Percentiles rank a stretch among this genome's conserved stretches.
phyloP scores from a whole-genome alignment of 2,888 invertebrate species.

The Allacma fusca region DNA sequence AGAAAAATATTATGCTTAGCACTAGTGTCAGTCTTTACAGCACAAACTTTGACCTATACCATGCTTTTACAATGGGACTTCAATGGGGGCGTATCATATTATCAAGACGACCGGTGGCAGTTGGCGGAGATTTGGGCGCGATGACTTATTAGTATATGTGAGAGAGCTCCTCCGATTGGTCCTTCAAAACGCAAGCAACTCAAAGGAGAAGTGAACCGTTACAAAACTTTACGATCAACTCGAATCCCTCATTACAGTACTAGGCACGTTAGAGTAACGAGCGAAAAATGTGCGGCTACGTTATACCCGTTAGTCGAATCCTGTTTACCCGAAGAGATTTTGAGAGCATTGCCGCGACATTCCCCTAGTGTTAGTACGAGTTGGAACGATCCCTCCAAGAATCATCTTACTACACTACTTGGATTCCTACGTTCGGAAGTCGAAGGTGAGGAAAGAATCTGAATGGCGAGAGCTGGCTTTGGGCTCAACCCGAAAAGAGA shows the following conservation, averaged over 20 bases:
- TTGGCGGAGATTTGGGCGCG: constrained; percentile 41
- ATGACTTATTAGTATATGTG: constrained; percentile 34
- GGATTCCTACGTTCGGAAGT: constrained; percentile 44
- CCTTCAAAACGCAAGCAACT: not conserved
- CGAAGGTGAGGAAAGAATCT: constrained; percentile 31
- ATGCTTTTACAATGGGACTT: no score
- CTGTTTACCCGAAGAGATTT: constrained; percentile 45
- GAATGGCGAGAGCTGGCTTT: constrained; percentile 15
- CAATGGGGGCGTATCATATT: no score
- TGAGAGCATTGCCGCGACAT: constrained; percentile 45
- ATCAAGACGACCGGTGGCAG: no score
- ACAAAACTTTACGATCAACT: constrained; percentile 44
- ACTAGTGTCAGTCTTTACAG: no score
- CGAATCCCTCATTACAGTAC: constrained; percentile 41
- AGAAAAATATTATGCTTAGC: no score
- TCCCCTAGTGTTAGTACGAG: no score
- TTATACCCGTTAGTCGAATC: constrained; percentile 51
- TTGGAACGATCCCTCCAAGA: no score
- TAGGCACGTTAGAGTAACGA: constrained; percentile 49
- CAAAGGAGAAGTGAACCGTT: constrained; percentile 45
- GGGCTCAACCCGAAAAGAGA: not conserved
- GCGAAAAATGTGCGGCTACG: constrained; percentile 43
- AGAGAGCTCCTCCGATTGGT: constrained; percentile 37
- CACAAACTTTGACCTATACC: no score
- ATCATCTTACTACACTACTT: constrained; percentile 26